Base-by-base conservation (phyloP, 2,113 vertebrate genomes). In the Mastomys natalensis region DNA sequence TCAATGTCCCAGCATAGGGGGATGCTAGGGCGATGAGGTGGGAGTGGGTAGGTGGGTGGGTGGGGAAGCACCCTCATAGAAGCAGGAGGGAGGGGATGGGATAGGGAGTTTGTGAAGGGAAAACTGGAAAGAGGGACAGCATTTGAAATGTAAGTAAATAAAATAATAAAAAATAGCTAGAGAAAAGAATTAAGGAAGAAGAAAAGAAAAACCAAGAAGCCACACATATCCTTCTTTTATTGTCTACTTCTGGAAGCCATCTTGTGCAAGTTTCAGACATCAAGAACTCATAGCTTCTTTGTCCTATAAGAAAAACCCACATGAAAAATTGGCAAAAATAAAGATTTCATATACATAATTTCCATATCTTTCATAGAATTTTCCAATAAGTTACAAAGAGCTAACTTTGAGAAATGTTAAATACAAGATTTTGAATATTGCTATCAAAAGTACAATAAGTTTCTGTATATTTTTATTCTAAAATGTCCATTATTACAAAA, bases 341-440 rank as follows among this genome's bases (percentile, higher is more conserved):
- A 72, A 72, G 5, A 87, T 87, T 51, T 48, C 40, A 68, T 37
- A 24, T 6, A 31, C 43, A 66, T 34, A 6, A 37, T 74, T 92
- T 66, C 15, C 4, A 80, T 11, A 34, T 0, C 95, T 7, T 92
- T 74, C 17, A 91, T 51, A 86, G 5, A 72, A 24, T 82, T 91
- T 64, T 94, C 17, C 66, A 80, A 43, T 43, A 37, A 64, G 29
- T 74, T 90, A 45, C n/a, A 85, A 48, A 81, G 51, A 94, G n/a
- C n/a, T 87, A 74, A 45, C 10, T 29, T 5, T 17, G 82, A 95
- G 34, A 87, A 93, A 90, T 78, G 2, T 51, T 60, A 89, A 73
- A 55, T 96, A 22, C 62, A 37, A 2, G 45, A 55, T 58, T 91
- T 87, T 72, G 53, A 97, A 93, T 93, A 91, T 64, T 40, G 89